Percentiles rank a stretch among this genome's conserved stretches.
Conservation (phyloP, 2,888 invertebrate genomes). For the Pomacea canaliculata region DNA sequence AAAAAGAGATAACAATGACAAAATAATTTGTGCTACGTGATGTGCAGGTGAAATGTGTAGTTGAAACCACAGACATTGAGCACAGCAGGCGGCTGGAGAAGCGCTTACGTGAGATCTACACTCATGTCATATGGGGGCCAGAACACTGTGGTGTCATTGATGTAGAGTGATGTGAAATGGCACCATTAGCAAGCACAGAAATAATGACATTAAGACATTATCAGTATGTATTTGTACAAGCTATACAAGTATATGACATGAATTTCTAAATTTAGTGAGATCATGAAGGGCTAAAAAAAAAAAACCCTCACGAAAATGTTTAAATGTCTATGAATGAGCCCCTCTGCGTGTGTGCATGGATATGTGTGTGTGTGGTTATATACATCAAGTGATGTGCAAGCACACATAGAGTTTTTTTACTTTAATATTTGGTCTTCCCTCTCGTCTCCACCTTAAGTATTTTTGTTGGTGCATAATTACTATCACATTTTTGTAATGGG, state of each 20-base stretch:
- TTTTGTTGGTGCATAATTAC: no score
- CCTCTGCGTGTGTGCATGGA: background rate
- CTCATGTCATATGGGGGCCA: constrained; percentile 53
- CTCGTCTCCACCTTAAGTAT: no score
- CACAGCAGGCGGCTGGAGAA: constrained; percentile 78
- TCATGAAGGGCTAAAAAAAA: no score
- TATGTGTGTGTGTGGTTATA: constrained; percentile 5
- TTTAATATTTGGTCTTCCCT: no score
- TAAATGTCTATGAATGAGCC: background rate
- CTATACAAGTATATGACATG: no score
- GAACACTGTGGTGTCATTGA: constrained; percentile 4
- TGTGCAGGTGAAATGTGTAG: constrained; percentile 86
- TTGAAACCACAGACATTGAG: constrained; percentile 86
- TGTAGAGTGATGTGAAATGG: constrained; percentile 3
- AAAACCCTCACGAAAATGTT: no score
- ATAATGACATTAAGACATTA: no score
- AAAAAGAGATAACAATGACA: no score
- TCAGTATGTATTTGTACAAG: no score
- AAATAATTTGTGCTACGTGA: background rate
- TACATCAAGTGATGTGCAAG: background rate
- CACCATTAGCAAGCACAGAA: no score
- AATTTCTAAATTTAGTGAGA: no score
- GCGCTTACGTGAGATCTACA: constrained; percentile 54
- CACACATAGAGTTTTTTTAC: background rate
- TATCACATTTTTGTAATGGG: no score